Evolutionary conservation across 37 sponge, comb jelly and placozoan species (phyloP).

Genomic region (Eunapius fragilis): DNA sequence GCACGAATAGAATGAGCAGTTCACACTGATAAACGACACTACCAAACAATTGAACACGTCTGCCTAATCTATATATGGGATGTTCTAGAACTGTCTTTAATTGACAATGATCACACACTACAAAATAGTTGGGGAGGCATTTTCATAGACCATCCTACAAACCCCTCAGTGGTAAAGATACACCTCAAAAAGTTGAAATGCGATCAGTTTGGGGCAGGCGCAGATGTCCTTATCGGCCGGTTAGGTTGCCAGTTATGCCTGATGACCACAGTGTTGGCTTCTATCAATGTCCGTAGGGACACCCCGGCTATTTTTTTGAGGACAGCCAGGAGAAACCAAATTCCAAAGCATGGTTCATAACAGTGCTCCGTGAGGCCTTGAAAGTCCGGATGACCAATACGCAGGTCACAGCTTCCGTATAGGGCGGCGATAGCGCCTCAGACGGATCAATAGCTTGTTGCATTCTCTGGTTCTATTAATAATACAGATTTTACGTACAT

Average conservation of each 20-base stretch:
- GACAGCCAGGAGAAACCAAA: not conserved
- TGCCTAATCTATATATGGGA: too few relatives aligned
- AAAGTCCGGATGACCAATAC: slow-evolving; percentile 4
- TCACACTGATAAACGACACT: too few relatives aligned
- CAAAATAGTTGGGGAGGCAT: slow-evolving; percentile 6
- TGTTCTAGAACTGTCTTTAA: too few relatives aligned
- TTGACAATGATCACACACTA: too few relatives aligned
- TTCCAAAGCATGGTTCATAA: not conserved
- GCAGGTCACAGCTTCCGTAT: slow-evolving; percentile 44
- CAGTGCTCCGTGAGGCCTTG: not conserved
- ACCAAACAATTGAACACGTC: too few relatives aligned
- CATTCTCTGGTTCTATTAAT: too few relatives aligned
- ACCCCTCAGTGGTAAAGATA: slow-evolving; percentile 3
- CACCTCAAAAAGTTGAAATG: slow-evolving; percentile 1
- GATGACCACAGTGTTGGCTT: not conserved
- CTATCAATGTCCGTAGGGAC: not conserved
- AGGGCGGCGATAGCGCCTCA: too few relatives aligned
- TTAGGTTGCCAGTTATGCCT: not conserved
- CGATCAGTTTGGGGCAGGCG: not conserved
- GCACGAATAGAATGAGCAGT: too few relatives aligned
- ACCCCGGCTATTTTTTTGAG: not conserved
- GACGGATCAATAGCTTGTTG: too few relatives aligned
- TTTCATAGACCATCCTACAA: not conserved
- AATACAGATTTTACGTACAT: not conserved
- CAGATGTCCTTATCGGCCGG: not conserved